Evolutionary conservation across 2,888 invertebrate genomes (phyloP), one percentile per base, ranked within the genome.

Genomic region (Dione vanillae): DNA sequence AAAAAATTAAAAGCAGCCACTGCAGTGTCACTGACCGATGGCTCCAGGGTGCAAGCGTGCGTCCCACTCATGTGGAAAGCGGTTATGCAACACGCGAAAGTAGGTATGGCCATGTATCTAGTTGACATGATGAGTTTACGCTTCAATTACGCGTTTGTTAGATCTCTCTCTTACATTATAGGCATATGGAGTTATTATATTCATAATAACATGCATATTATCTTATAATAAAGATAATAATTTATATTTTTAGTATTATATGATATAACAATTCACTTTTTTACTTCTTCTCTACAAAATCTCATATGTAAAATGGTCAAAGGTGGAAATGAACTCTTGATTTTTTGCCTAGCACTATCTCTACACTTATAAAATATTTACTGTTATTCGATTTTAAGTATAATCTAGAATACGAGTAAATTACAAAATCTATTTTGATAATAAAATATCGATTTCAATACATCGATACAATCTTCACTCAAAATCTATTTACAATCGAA

Each of bases 51-150:
- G 88, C 82, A 86, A 86, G 82, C 85, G 82, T 81, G 84, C 85
- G 80, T 81, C 81, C 81, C 88, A 83, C 87, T 90, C 91, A 81
- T 83, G 90, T 90, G 91, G 91, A 91, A 91, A 91, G 91, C 90
- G 87, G 90, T 91, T 91, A 92, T 89, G 91, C 89, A 91, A 92
- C 88, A 86, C 87, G 90, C 88, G 91, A 91, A 89, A 90, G 89
- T 88, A 67, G 72, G 70, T 75, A 81, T 81, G 78, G 80, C 85
- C 78, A 70, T 79, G 82, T 82, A 87, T 86, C 86, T 84, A 84
- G 86, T 87, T 85, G 84, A 84, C 78, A 80, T 47, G 69, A 67
- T 71, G 43, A n/a, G 37, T 67, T 61, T 62, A 72, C 69, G 72
- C 69, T 72, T 61, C 62, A 62, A 54, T 72, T 70, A 70, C 43